phyloP scores from a whole-genome alignment of 2,888 invertebrate species.

The Troglohyphantes excavatus region DNA sequence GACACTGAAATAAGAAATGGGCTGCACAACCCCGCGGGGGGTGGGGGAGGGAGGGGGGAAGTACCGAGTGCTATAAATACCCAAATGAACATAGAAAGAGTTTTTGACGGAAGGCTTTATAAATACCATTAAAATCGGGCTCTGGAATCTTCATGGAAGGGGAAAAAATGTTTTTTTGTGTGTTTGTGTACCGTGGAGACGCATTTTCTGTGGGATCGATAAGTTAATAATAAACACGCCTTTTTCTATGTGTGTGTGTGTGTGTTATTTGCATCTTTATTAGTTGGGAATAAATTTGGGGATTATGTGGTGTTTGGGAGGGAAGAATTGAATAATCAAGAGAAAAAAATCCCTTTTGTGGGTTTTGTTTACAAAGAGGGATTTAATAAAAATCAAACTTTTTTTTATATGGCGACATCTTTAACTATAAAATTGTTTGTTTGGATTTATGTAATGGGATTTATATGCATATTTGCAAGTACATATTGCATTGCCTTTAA shows the following conservation, averaged over 20 bases:
- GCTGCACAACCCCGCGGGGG: slow-evolving; percentile 25
- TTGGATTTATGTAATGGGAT: too few relatives aligned
- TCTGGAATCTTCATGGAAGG: slow-evolving; percentile 51
- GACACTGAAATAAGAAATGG: slow-evolving; percentile 52
- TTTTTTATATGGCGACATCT: too few relatives aligned
- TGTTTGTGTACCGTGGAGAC: slow-evolving; percentile 10
- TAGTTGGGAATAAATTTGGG: slow-evolving; percentile 28
- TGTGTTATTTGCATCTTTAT: slow-evolving; percentile 33
- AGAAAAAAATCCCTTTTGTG: too few relatives aligned
- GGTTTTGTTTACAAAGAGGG: too few relatives aligned
- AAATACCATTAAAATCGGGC: slow-evolving; percentile 73
- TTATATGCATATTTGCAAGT: too few relatives aligned
- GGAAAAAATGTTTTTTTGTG: slow-evolving; percentile 19
- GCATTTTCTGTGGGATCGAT: slow-evolving; percentile 66
- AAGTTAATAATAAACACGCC: slow-evolving; percentile 70
- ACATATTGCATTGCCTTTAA: too few relatives aligned
- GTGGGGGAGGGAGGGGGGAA: slow-evolving; percentile 1
- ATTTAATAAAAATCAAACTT: too few relatives aligned
- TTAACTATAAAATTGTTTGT: too few relatives aligned
- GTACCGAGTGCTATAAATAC: slow-evolving; percentile 69
- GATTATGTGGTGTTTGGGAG: neutral
- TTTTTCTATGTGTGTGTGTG: neutral
- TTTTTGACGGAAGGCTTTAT: slow-evolving; percentile 36
- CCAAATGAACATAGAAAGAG: slow-evolving; percentile 65
- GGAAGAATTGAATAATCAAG: neutral